Evolutionary conservation across 2,888 invertebrate genomes (phyloP), one percentile per base, ranked within the genome.

Genomic region (Tryphoninae sp.): DNA sequence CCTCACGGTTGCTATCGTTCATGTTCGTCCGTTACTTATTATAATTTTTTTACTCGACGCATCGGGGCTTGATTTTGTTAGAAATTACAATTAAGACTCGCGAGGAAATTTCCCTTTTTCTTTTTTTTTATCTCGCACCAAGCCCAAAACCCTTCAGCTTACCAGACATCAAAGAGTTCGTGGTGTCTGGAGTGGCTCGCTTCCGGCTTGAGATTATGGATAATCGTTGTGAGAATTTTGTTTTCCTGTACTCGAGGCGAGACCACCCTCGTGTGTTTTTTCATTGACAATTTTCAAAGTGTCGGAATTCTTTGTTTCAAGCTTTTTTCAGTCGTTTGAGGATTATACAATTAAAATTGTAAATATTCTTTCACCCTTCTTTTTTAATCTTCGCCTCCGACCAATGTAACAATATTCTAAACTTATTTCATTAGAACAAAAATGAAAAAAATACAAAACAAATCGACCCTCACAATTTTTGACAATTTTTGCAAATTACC

Each of bases 161-260:
- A 45, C 67, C 79, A 79, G 74, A 68, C 68, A 13, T 23, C 33
- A 68, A 62, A 61, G 51, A 49, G 67, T 19, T 42, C 6, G 33
- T 6, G 33, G 45, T 61, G 45, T 13, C 45, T 68, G 73, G 51
- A 55, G 69, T 74, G 55, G 68, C 64, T 69, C 69, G 64, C 33
- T 33, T 79, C 79, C 79, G 79, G 74, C 16, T 45, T 49, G 55
- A 58, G 73, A 61, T 68, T 68, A n/a, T 42, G 73, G 33, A 58
- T 74, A 69, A 79, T 74, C 61, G 42, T 61, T 55, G 55, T 68
- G 69, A 49, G 62, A 69, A 69, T 69, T 64, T 69, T 67, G 64
- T 67, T 73, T 51, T 40, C 23, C n/a, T 26, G 61, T 3, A 67
- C 40, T 61, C 51, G 59, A 42, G 49, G 51, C 49, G 16, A 7